Base-by-base conservation (phyloP, 2,888 invertebrate genomes). In the Andricus curvator region DNA sequence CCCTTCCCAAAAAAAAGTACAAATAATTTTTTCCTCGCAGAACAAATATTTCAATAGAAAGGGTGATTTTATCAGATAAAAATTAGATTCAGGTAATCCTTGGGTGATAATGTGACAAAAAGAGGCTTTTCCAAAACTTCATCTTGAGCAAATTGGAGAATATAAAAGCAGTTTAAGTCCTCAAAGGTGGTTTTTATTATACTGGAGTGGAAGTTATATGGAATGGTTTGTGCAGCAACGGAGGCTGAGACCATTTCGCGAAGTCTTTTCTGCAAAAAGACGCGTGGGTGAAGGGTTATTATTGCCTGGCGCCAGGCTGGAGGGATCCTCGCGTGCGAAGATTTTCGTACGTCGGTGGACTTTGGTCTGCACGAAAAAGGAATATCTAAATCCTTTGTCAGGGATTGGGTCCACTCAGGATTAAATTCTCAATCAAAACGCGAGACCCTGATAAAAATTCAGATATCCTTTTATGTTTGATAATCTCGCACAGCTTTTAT, bases 241-340 rank as follows among this genome's bases (percentile, higher is more conserved):
- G 33, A 74, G 74, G 74, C 51, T 74, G 48, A 29, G 44, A 37
- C 33, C 66, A 20, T 37, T 66, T 8, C 33, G 67, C 51, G 56
- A 74, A 48, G 56, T 62, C 60, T 25, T 68, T 77, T 79, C 80
- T 81, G 85, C 85, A 85, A 80, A 80, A 85, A 79, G 82, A 83
- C 78, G 83, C 88, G 90, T 90, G 90, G 90, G 90, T 87, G 90
- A 89, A 86, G 83, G 86, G 88, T 89, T 90, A 90, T 90, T 91
- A 90, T 90, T 89, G 90, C 88, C 84, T 85, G 90, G 89, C 90
- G 90, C 90, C 90, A 88, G 86, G 85, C 84, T 83, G 85, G 85
- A 85, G 85, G 83, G 84, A 83, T 82, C 81, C 79, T 82, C 82
- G 44, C 81, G 20, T 77, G 25, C 60, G 80, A 67, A 82, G 83